These are phyloP conservation scores for Dryobota labecula DNA, from an alignment of 2,888 invertebrate species.

Conservation along the genomic window DNA sequence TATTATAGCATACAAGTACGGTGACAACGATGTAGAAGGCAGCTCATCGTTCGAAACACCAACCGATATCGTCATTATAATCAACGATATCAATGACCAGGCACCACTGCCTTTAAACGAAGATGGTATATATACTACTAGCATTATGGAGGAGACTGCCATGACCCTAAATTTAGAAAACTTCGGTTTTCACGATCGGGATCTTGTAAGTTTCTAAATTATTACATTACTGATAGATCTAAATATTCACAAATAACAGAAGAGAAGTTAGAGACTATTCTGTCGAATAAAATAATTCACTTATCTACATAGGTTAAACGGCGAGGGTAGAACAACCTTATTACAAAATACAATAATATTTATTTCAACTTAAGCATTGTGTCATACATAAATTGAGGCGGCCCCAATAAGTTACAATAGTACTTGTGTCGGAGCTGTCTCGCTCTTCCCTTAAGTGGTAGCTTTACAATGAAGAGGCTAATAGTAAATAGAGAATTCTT, in stretches of 20 bases:
- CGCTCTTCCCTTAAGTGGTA: no score
- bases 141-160: constrained; percentile 89
- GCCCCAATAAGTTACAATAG: no score
- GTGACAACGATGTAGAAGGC: constrained; percentile 68
- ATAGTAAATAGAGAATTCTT: no score
- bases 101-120: constrained; percentile 86
- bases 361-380: no score
- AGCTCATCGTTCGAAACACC: constrained; percentile 72
- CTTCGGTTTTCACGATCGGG: constrained; percentile 89
- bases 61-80: constrained; percentile 84
- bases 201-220: constrained; percentile 82
- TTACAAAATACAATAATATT: no score
- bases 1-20: constrained; percentile 86
- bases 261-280: background rate
- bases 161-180: constrained; percentile 85
- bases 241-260: constrained; percentile 1
- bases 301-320: background rate
- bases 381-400: no score
- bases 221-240: background rate
- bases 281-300: background rate
- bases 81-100: constrained; percentile 92
- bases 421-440: no score
- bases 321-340: background rate
- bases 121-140: constrained; percentile 73
- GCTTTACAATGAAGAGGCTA: no score